Evolutionary conservation across 2,113 vertebrate genomes (phyloP).

Genomic region (Solea solea): DNA sequence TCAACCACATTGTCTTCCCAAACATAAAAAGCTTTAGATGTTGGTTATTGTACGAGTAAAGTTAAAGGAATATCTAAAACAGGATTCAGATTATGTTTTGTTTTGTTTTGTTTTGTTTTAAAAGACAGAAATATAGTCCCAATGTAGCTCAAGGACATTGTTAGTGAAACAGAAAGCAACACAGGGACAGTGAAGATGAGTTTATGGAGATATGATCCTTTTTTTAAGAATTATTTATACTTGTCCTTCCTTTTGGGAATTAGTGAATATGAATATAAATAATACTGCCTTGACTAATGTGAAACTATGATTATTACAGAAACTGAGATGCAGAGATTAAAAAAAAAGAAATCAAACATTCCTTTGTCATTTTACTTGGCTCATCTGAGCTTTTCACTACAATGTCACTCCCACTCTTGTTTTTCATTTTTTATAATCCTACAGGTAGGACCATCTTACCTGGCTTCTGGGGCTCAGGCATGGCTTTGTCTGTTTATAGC

Average conservation of each 20-base stretch:
- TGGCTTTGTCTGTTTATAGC: slow-evolving; percentile 65
- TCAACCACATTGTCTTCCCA: neutral
- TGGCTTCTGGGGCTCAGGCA: slow-evolving; percentile 81
- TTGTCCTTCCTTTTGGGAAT: no score
- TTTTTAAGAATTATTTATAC: slow-evolving; percentile 3
- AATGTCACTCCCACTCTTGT: neutral
- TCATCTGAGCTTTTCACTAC: neutral
- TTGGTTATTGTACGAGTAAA: neutral
- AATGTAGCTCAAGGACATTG: neutral
- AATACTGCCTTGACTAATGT: no score
- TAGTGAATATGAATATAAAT: no score
- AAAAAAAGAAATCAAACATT: neutral
- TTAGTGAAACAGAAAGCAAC: neutral
- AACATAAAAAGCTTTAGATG: neutral
- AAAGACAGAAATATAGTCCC: neutral
- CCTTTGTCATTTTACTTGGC: neutral
- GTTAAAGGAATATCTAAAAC: neutral
- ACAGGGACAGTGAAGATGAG: neutral
- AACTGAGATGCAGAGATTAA: no score
- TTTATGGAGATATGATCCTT: neutral
- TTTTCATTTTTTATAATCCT: slow-evolving; percentile 13
- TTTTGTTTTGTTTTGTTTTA: neutral
- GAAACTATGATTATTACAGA: no score
- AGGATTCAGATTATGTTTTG: neutral
- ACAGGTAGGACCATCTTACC: slow-evolving; percentile 69